Evolutionary conservation across 2,113 vertebrate species (phyloP), one percentile per base, ranked within the genome.

Genomic region (Climacteris rufus): DNA sequence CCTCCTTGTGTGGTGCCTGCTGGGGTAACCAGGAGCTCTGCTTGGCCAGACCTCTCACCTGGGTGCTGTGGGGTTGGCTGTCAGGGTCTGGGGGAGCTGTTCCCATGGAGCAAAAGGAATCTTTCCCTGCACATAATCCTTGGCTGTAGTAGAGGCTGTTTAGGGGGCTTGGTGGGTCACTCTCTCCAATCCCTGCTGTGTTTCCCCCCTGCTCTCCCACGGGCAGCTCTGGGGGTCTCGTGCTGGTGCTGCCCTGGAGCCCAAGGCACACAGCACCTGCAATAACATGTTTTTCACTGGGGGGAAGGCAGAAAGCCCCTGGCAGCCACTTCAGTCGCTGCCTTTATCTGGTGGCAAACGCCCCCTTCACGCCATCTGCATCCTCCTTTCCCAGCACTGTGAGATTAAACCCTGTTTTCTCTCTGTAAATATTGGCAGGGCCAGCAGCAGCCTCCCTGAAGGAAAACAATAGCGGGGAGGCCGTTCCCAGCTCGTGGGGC

Each of bases 331-430:
- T 37, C 81, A 86, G 66, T 80, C 11, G 0, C 25, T 89, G 16
- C 3, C 89, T 86, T 92, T 92, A 95, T 97, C 96, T 93, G 91
- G 64, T 95, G 25, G 33, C 91, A 95, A 56, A 88, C 31, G 4
- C 37, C 87, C 93, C 91, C 76, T 93, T 95, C 90, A 53, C 52
- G 0, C 94, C 94, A 95, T 94, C 94, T 96, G 96, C 94, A 95
- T 96, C 93, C 97, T 96, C 85, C 90, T 89, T 93, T 90, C 91
- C 96, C 95, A 96, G 96, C 92, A 39, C 60, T 5, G 42, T 3
- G 76, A 83, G 85, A 71, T 81, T 78, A 78, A 92, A 71, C 92
- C 83, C 56, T 78, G 49, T 35, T 95, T 90, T 92, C 86, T 96
- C 96, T 94, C 37, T 86, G 88, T 66, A 92, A 89, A 90, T 39